Percentiles rank a stretch among this genome's conserved stretches.
phyloP scores from a whole-genome alignment of 2,113 vertebrate genomes.

The Plectropomus leopardus region DNA sequence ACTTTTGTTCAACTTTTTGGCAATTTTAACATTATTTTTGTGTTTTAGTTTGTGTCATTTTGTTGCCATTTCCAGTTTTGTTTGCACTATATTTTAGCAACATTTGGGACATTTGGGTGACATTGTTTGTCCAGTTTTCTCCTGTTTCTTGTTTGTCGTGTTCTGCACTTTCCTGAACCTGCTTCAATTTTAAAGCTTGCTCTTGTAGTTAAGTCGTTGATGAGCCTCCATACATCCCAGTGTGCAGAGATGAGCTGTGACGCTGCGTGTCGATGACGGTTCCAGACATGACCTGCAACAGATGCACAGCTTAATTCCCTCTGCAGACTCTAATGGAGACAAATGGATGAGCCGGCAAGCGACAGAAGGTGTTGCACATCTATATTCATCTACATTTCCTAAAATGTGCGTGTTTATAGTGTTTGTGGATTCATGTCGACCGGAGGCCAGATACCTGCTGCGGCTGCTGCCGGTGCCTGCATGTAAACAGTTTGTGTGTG shows the following conservation, averaged over 20 bases:
- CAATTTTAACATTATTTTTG: too few species aligned
- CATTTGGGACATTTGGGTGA: too few species aligned
- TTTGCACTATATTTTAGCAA: too few species aligned
- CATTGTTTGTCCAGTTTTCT: not conserved
- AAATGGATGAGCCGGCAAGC: conserved; percentile 69
- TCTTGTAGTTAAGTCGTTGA: not conserved
- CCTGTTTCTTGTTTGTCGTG: not conserved
- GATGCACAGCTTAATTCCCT: conserved; percentile 79
- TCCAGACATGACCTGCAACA: conserved; percentile 78
- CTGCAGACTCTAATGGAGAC: conserved; percentile 78
- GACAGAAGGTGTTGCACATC: conserved; percentile 73
- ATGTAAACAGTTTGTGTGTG: not conserved
- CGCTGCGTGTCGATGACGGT: conserved; percentile 58
- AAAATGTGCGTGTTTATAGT: conserved; percentile 37
- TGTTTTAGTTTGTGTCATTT: too few species aligned
- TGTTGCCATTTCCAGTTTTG: too few species aligned
- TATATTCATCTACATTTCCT: conserved; percentile 67
- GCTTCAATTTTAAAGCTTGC: too few species aligned
- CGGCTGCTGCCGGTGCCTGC: not conserved
- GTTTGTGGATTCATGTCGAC: conserved; percentile 11
- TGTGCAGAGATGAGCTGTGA: conserved; percentile 24
- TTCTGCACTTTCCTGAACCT: not conserved
- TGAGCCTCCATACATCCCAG: not conserved
- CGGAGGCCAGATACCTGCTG: not conserved
- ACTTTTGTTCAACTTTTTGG: too few species aligned